phyloP scores from a whole-genome alignment of 2,797 vertebrate species.

The Calcarius lapponicus region DNA sequence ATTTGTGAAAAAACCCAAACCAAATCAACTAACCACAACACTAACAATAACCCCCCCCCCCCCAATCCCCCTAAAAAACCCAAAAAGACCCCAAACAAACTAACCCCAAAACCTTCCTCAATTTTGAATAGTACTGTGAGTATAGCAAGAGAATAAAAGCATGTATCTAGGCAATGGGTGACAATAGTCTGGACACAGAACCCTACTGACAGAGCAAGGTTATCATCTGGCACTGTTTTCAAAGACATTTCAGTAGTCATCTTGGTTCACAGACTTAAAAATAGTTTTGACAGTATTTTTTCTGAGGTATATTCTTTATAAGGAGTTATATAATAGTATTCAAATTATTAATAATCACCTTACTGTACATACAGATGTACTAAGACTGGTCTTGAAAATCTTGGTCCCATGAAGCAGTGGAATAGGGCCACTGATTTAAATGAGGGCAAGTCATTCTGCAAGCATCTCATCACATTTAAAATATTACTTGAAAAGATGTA shows the following conservation, averaged over 20 bases:
- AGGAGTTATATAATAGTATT: background rate
- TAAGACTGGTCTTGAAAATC: background rate
- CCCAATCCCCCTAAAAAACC: background rate
- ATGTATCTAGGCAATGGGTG: background rate
- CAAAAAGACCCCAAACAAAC: background rate
- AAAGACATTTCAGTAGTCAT: background rate
- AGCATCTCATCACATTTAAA: background rate
- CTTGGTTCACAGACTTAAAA: background rate
- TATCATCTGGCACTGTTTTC: background rate
- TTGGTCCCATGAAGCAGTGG: background rate
- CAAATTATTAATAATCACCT: background rate
- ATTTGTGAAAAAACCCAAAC: background rate
- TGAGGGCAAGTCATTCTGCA: background rate
- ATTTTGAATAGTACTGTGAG: background rate
- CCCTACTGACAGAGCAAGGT: background rate
- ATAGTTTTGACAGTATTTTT: background rate
- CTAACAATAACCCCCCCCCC: fast-evolving
- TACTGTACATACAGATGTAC: background rate
- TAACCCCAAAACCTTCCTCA: background rate
- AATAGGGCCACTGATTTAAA: background rate
- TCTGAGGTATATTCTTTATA: background rate
- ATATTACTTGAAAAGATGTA: background rate
- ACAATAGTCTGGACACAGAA: background rate
- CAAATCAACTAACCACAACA: background rate
- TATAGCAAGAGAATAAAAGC: background rate